phyloP scores from a whole-genome alignment of 1,140 invertebrate species.

The Apocrypta bakeri region DNA sequence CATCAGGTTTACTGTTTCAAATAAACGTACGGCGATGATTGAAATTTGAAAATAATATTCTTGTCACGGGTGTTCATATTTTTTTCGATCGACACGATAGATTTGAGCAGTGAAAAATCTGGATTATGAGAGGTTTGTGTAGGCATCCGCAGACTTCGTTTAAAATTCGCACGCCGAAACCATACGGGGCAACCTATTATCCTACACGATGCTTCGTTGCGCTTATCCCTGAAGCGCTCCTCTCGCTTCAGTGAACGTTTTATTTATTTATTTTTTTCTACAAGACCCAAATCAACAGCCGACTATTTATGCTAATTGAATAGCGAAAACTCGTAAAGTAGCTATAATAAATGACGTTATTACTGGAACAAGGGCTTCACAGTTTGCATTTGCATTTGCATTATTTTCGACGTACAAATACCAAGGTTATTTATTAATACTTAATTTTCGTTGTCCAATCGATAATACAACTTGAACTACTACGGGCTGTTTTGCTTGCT shows the following conservation, averaged over 20 bases:
- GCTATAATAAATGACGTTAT: slow-evolving; percentile 40
- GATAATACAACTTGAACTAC: neutral
- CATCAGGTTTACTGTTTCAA: too few relatives aligned
- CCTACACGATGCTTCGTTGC: neutral
- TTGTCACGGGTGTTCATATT: neutral
- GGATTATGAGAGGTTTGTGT: neutral
- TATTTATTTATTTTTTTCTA: slow-evolving; percentile 5
- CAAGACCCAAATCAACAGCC: neutral
- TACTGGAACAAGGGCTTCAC: slow-evolving; percentile 18
- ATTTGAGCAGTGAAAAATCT: neutral
- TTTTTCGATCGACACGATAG: neutral
- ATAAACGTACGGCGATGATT: neutral
- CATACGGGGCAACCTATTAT: slow-evolving; percentile 26
- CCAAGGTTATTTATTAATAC: neutral
- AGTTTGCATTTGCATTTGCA: slow-evolving; percentile 7
- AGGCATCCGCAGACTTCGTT: slow-evolving; percentile 18
- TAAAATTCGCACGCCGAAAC: slow-evolving; percentile 35
- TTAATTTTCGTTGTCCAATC: neutral
- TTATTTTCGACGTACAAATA: neutral
- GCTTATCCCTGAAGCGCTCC: neutral
- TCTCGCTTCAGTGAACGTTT: too few relatives aligned
- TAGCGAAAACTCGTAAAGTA: slow-evolving; percentile 27
- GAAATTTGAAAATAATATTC: neutral
- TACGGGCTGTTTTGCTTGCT: neutral
- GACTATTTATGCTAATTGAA: slow-evolving; percentile 47